Evolutionary conservation across 1,140 invertebrate species (phyloP).

Genomic region (Pseudomyrmex flavicornis): DNA sequence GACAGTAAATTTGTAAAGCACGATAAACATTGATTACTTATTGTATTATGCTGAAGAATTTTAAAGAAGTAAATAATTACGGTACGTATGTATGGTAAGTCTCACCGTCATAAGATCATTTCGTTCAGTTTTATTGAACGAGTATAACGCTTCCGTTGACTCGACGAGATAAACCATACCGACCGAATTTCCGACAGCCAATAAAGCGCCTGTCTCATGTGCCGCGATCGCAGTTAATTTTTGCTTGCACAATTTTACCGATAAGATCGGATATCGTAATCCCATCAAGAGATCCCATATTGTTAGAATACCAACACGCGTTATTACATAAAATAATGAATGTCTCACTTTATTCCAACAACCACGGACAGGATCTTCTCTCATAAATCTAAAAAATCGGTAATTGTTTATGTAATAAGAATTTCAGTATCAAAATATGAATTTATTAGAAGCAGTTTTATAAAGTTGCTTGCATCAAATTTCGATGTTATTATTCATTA

Average conservation of each 20-base stretch:
- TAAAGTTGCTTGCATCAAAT: not conserved
- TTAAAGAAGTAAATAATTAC: not conserved
- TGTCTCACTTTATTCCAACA: constrained; percentile 93
- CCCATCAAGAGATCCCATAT: constrained; percentile 95
- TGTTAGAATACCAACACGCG: constrained; percentile 91
- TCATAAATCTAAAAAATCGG: constrained; percentile 28
- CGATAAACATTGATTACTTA: not conserved
- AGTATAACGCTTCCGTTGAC: constrained; percentile 92
- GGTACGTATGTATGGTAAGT: too few relatives aligned
- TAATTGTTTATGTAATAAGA: not conserved
- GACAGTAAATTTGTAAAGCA: not conserved
- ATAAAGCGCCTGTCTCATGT: constrained; percentile 86
- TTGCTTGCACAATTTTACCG: constrained; percentile 90
- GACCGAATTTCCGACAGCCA: constrained; percentile 93
- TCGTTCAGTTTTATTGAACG: constrained; percentile 93
- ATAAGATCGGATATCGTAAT: constrained; percentile 92
- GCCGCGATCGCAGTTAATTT: constrained; percentile 87
- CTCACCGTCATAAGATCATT: constrained; percentile 91
- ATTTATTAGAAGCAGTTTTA: not conserved
- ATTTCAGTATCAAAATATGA: not conserved
- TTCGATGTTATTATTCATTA: not conserved
- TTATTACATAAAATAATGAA: constrained; percentile 80
- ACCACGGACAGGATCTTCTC: constrained; percentile 89
- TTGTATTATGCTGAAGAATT: not conserved
- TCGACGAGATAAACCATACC: constrained; percentile 94